These are phyloP conservation scores for Diadumene lineata DNA, from an alignment of 92 coral and sea anemone genomes.

Conservation along the genomic window DNA sequence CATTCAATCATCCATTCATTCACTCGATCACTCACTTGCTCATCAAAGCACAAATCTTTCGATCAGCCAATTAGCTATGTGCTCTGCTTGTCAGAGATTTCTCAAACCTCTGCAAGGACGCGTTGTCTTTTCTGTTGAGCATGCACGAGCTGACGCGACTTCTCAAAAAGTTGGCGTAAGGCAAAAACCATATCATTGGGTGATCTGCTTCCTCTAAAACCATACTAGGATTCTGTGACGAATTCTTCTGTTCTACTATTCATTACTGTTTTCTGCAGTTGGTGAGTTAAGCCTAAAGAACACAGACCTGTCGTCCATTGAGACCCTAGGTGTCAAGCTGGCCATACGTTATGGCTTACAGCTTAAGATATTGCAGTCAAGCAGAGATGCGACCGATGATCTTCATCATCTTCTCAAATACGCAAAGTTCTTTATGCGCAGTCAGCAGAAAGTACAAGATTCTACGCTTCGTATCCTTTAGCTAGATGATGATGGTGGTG, in stretches of 20 bases:
- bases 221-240: too few relatives aligned
- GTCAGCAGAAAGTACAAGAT: slow-evolving; percentile 85
- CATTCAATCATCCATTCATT: not conserved
- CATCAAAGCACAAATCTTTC: too few relatives aligned
- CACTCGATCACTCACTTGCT: not conserved
- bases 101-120: too few relatives aligned
- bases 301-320: slow-evolving; percentile 81
- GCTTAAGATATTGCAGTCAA: slow-evolving; percentile 82
- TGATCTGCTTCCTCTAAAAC: too few relatives aligned
- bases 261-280: slow-evolving; percentile 34
- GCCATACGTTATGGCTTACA: slow-evolving; percentile 90
- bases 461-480: slow-evolving; percentile 88
- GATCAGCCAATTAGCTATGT: too few relatives aligned
- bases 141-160: too few relatives aligned
- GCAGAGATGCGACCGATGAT: slow-evolving; percentile 79
- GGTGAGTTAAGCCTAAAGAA: slow-evolving; percentile 93
- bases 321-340: slow-evolving; percentile 86
- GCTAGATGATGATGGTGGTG: not conserved
- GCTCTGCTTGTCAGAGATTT: too few relatives aligned
- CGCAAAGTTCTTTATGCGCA: slow-evolving; percentile 91
- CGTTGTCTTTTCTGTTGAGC: too few relatives aligned
- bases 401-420: slow-evolving; percentile 82
- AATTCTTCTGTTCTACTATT: slow-evolving; percentile 7
- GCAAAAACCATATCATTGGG: too few relatives aligned
- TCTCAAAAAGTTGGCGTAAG: too few relatives aligned